Evolutionary conservation across 2,888 invertebrate genomes (phyloP).

Genomic region (Zaprionus obscuricornis): DNA sequence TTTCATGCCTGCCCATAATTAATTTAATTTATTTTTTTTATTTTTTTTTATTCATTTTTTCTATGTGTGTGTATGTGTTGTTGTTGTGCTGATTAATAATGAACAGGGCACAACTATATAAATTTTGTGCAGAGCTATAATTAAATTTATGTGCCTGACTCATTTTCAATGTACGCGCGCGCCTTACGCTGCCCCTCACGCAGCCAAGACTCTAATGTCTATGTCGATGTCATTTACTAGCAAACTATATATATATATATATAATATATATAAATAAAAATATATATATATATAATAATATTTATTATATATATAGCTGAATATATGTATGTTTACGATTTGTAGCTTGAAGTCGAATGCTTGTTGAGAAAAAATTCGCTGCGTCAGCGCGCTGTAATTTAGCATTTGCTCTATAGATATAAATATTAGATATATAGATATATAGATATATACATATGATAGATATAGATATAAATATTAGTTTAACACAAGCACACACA

Average conservation of each 20-base stretch:
- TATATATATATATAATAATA: constrained; percentile 1
- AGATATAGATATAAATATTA: constrained; percentile 34
- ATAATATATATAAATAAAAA: background rate
- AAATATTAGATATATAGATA: too few species aligned
- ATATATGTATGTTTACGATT: constrained; percentile 26
- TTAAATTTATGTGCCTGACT: constrained; percentile 73
- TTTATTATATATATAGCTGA: constrained; percentile 7
- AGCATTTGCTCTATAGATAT: constrained; percentile 36
- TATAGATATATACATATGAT: too few species aligned
- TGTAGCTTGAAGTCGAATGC: constrained; percentile 43
- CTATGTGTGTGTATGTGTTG: background rate
- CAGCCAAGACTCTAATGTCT: constrained; percentile 56
- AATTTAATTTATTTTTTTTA: constrained; percentile 63
- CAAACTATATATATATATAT: constrained; percentile 30
- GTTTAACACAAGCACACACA: too few species aligned
- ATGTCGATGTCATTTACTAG: constrained; percentile 60
- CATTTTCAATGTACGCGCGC: too few species aligned
- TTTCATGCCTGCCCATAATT: constrained; percentile 60
- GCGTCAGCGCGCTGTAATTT: constrained; percentile 62
- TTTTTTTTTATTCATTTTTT: constrained; percentile 5
- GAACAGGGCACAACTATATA: constrained; percentile 68
- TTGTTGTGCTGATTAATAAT: constrained; percentile 63
- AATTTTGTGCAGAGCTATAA: constrained; percentile 72
- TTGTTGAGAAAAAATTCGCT: constrained; percentile 43
- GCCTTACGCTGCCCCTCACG: constrained; percentile 34